phyloP scores from a whole-genome alignment of 2,888 invertebrate species.

The Ophion ellenae region DNA sequence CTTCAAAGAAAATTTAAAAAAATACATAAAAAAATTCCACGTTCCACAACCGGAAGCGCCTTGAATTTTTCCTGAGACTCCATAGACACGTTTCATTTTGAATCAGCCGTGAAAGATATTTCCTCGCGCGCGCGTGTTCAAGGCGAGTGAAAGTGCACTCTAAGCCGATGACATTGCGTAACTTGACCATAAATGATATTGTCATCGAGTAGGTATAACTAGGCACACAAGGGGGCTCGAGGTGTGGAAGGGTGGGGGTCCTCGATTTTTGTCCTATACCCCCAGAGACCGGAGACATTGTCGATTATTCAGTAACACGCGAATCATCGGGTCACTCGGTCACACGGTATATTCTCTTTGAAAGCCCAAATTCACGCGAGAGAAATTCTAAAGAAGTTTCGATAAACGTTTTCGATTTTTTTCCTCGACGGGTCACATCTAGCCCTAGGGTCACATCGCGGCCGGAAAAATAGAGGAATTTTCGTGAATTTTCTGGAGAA shows the following conservation, averaged over 20 bases:
- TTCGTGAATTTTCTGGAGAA: too few species aligned
- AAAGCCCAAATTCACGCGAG: background rate
- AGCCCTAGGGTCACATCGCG: too few species aligned
- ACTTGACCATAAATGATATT: constrained; percentile 82
- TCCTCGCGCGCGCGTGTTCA: constrained; percentile 69
- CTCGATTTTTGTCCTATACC: constrained; percentile 51
- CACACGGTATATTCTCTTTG: constrained; percentile 15
- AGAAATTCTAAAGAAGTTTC: background rate
- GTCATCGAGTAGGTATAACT: constrained; percentile 71
- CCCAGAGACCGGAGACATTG: constrained; percentile 16
- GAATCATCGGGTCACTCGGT: constrained; percentile 53
- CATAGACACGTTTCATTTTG: constrained; percentile 42
- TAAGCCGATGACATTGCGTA: constrained; percentile 79
- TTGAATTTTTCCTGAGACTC: background rate
- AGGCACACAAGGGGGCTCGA: constrained; percentile 24
- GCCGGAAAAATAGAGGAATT: too few species aligned
- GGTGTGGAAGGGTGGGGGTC: constrained; percentile 31
- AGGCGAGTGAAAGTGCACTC: constrained; percentile 82
- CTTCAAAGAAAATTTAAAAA: background rate
- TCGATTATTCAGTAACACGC: constrained; percentile 57
- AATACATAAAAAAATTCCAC: background rate
- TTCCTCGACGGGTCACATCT: too few species aligned
- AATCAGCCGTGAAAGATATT: constrained; percentile 72
- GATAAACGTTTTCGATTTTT: background rate
- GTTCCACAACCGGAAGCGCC: background rate